Evolutionary conservation across 1,140 invertebrate species (phyloP), one percentile per base, ranked within the genome.

Genomic region (Magallana ariakensis): DNA sequence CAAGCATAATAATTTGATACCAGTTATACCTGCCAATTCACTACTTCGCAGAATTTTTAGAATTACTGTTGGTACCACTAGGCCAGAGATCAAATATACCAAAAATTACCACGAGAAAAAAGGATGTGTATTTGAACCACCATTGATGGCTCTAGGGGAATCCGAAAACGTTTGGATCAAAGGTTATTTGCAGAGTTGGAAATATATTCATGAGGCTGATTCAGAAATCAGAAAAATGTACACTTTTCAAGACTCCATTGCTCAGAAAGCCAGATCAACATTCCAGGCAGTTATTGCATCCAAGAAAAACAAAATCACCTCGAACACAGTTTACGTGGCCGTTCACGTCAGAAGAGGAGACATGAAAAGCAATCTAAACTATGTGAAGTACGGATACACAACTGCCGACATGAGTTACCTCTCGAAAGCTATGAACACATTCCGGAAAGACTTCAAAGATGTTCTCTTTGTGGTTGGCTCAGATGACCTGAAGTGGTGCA

Each of bases 261-360:
- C 66, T 10, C 75, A 60, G 13, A 58, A 85, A 57, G 87, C 87
- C 8, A 55, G 13, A 26, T 57, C 66, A 55, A 33, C 83, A 80
- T 84, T 86, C 46, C 53, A 46, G 10, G n/a, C 57, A 7, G 66
- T 88, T 56, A 46, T 86, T 11, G 13, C 26, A 53, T 5, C 62
- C 0, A 80, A 62, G 46, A 66, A 60, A 46, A 66, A 80, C 1
- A 60, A 11, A 15, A 26, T 9, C n/a, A 80, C 53, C 56, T 15
- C 70, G 1, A 62, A 84, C 46, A 70, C 60, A 5, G 89, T 84
- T 11, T 86, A 82, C 26, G 84, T 91, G 11, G 90, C 89, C 33
- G 88, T 92, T 26, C 91, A 92, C 62, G 85, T 92, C 9, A 57
- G 91, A 15, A 80, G 91, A 46, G 91, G 90, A 11, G 91, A 92